Conservation (phyloP, 2,888 invertebrate genomes). For the Parnassius orleans region DNA sequence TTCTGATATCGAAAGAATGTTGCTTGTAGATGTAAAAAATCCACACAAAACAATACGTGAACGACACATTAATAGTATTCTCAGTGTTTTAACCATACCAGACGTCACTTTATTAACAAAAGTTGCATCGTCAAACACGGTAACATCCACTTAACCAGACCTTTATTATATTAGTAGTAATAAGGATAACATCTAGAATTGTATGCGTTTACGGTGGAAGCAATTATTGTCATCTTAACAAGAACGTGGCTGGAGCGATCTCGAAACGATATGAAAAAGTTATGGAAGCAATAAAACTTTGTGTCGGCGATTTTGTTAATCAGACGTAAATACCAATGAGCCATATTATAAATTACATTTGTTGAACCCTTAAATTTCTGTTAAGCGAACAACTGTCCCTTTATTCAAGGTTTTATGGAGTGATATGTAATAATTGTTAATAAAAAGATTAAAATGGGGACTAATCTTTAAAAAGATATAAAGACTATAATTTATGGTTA, state of each 20-base stretch:
- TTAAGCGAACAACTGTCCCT: conserved; percentile 12
- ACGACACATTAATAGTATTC: no score
- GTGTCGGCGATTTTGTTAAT: conserved; percentile 53
- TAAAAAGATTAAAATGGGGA: not conserved
- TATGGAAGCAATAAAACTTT: conserved; percentile 50
- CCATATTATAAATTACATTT: conserved; percentile 29
- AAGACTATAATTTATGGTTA: no score
- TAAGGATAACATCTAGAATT: conserved; percentile 21
- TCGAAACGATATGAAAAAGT: conserved; percentile 47
- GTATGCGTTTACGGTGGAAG: conserved; percentile 18
- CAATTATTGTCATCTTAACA: conserved; percentile 45
- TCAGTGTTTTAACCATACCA: not conserved
- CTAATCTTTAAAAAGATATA: not conserved
- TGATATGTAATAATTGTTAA: conserved; percentile 17
- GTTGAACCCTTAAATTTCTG: conserved; percentile 15
- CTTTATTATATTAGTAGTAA: conserved; percentile 21
- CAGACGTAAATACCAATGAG: conserved; percentile 53
- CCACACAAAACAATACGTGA: no score
- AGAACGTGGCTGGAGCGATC: conserved; percentile 44
- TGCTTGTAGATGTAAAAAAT: no score
- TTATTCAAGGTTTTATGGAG: conserved; percentile 6
- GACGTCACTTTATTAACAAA: not conserved
- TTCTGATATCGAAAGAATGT: no score
- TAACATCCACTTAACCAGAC: conserved; percentile 16
- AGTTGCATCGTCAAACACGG: not conserved